These are phyloP conservation scores for Ceuthmochares aereus DNA, from an alignment of 2,113 vertebrate species.

Conservation along the genomic window DNA sequence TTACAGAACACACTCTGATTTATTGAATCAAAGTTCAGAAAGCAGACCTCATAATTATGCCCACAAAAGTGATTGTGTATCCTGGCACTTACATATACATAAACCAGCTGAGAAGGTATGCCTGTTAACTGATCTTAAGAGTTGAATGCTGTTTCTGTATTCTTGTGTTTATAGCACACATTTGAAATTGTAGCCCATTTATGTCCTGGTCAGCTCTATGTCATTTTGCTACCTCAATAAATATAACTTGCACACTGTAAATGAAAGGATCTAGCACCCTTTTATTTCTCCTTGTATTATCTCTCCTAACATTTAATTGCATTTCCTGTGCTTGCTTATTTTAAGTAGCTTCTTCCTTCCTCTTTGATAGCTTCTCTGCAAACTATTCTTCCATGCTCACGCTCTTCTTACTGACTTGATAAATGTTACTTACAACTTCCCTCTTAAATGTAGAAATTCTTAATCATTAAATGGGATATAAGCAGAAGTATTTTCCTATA, in stretches of 20 bases:
- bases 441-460: neutral
- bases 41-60: neutral
- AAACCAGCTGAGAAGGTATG: neutral
- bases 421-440: neutral
- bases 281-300: slow-evolving; percentile 3
- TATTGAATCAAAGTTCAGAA: slow-evolving; percentile 27
- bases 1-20: neutral
- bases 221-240: neutral
- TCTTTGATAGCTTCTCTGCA: neutral
- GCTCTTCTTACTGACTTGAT: neutral
- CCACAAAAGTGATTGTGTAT: neutral
- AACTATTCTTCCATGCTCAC: neutral
- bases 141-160: neutral
- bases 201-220: accelerated
- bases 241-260: neutral
- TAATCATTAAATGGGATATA: neutral
- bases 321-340: slow-evolving; percentile 26
- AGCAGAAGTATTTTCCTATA: neutral
- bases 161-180: neutral
- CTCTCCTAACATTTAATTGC: neutral
- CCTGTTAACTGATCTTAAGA: neutral
- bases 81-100: neutral
- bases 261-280: neutral
- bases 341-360: slow-evolving; percentile 31
- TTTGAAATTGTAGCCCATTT: neutral